Conservation (phyloP, 2,797 vertebrate species). For the Corythornis leucogaster region DNA sequence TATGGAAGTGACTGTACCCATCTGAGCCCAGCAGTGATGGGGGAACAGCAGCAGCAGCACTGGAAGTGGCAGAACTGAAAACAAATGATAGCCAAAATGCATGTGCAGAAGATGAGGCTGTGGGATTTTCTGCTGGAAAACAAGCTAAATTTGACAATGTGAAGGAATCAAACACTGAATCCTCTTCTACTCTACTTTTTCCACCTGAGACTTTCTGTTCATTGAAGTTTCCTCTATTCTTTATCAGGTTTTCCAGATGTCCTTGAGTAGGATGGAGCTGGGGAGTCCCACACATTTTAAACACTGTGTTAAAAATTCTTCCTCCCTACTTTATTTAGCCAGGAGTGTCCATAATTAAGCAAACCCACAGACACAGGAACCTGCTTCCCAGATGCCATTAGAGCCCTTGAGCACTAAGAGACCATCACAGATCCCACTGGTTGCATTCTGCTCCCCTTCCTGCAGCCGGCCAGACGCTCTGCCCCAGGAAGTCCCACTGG, state of each 20-base stretch:
- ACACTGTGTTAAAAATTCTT: slow-evolving; percentile 28
- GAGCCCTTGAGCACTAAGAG: neutral
- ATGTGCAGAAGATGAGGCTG: rapidly evolving
- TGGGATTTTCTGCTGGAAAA: neutral
- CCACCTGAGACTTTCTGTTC: neutral
- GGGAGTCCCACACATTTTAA: neutral
- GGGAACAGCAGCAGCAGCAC: neutral
- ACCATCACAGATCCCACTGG: neutral
- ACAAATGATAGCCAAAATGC: neutral
- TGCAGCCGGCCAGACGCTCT: neutral
- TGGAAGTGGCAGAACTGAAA: neutral
- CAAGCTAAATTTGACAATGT: neutral
- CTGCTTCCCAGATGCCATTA: slow-evolving; percentile 22
- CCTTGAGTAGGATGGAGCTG: neutral
- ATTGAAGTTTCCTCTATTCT: neutral
- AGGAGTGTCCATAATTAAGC: neutral
- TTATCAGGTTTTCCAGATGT: neutral
- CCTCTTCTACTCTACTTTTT: neutral
- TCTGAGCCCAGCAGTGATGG: rapidly evolving
- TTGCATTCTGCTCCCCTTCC: slow-evolving; percentile 31
- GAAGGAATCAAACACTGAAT: neutral
- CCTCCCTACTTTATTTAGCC: slow-evolving; percentile 15
- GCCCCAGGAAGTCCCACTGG: neutral
- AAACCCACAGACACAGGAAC: slow-evolving; percentile 34
- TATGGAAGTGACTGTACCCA: neutral